Evolutionary conservation across 2,113 vertebrate genomes (phyloP).

Genomic region (Tragelaphus scriptus): DNA sequence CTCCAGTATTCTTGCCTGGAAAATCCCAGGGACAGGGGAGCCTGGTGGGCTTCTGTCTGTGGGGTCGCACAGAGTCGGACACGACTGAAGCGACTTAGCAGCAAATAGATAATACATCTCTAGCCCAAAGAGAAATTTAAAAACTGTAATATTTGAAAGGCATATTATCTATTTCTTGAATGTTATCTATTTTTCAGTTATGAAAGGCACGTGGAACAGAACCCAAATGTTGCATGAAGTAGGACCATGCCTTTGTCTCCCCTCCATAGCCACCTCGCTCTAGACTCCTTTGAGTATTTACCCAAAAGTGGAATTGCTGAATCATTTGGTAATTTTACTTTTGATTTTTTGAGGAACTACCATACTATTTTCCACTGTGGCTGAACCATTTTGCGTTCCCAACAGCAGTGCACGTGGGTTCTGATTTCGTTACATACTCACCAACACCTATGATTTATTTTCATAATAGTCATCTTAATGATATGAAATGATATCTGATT

Average conservation of each 20-base stretch:
- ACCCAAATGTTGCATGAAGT: not conserved
- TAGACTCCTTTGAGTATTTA: not conserved
- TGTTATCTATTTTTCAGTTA: not conserved
- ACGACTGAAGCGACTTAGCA: too few relatives aligned
- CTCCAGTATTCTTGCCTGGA: too few relatives aligned
- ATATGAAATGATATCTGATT: not conserved
- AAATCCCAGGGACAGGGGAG: too few relatives aligned
- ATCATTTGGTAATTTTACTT: not conserved
- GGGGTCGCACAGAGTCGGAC: too few relatives aligned
- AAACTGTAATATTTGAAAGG: not conserved
- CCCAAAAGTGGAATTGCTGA: not conserved
- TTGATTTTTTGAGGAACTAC: not conserved
- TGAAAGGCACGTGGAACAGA: not conserved
- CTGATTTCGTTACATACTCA: fast-evolving
- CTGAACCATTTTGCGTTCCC: not conserved
- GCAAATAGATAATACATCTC: not conserved
- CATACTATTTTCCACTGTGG: fast-evolving
- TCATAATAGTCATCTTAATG: not conserved
- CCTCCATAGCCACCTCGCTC: fast-evolving
- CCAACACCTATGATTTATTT: not conserved
- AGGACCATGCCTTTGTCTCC: not conserved
- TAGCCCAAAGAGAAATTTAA: not conserved
- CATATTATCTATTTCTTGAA: not conserved
- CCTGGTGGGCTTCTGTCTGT: too few relatives aligned
- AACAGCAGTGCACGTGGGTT: not conserved